Evolutionary conservation across 1,140 invertebrate species (phyloP).

Genomic region (Drosophila azteca): DNA sequence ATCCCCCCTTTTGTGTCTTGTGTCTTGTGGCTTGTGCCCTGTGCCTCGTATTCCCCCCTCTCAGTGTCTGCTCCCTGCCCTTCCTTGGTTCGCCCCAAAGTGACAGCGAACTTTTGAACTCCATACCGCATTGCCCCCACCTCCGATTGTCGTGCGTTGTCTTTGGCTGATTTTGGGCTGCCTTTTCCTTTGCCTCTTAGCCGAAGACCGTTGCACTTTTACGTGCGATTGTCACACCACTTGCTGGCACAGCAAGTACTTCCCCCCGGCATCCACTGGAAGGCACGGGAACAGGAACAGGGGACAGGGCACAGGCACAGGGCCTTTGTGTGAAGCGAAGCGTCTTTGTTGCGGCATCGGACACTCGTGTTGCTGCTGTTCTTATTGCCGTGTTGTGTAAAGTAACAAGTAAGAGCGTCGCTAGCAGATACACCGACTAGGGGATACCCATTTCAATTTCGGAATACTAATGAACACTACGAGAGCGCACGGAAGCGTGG

Average conservation of each 20-base stretch:
- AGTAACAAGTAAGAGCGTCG: slow-evolving; percentile 13
- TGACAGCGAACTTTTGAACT: slow-evolving; percentile 48
- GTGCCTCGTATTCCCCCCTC: slow-evolving; percentile 17
- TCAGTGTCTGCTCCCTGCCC: slow-evolving; percentile 3
- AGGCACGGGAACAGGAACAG: neutral
- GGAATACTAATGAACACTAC: too few relatives aligned
- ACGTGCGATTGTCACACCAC: slow-evolving; percentile 81
- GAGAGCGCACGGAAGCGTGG: too few relatives aligned
- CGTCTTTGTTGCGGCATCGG: slow-evolving; percentile 53
- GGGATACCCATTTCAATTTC: too few relatives aligned
- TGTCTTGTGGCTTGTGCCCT: neutral
- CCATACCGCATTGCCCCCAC: slow-evolving; percentile 9
- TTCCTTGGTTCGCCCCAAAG: slow-evolving; percentile 8
- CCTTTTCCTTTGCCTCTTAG: slow-evolving; percentile 9
- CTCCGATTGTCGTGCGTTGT: slow-evolving; percentile 26
- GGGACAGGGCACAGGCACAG: neutral
- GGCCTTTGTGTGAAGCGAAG: slow-evolving; percentile 63
- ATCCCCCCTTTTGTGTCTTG: neutral
- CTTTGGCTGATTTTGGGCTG: slow-evolving; percentile 30
- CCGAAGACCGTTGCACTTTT: slow-evolving; percentile 74
- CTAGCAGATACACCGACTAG: too few relatives aligned
- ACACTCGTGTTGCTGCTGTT: slow-evolving; percentile 29
- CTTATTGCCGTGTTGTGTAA: slow-evolving; percentile 49
- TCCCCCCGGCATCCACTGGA: neutral
- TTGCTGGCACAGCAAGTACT: slow-evolving; percentile 51